These are phyloP conservation scores for Dusona sp. DNA, from an alignment of 2,888 invertebrate species.

Conservation along the genomic window DNA sequence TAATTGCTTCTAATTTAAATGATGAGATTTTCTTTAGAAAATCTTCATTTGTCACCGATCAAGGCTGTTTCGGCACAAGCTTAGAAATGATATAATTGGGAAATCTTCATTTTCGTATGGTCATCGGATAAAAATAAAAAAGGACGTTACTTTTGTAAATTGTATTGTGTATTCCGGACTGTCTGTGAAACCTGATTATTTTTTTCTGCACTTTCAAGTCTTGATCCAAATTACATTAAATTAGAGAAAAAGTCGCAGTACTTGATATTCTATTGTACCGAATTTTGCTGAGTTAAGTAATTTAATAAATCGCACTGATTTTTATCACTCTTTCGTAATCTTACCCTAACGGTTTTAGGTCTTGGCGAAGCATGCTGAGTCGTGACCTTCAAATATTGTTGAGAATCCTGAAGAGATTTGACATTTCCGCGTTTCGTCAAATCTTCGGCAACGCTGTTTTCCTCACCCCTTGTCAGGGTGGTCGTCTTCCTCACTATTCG, in stretches of 20 bases:
- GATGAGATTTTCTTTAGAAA: neutral
- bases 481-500: constrained; percentile 95
- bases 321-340: constrained; percentile 62
- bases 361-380: constrained; percentile 87
- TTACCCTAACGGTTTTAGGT: constrained; percentile 92
- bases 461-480: constrained; percentile 94
- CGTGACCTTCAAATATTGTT: constrained; percentile 80
- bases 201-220: neutral
- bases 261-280: neutral
- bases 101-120: neutral
- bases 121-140: neutral
- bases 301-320: neutral
- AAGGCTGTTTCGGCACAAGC: neutral
- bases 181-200: neutral
- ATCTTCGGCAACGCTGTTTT: constrained; percentile 90
- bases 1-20: too few relatives aligned
- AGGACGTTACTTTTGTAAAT: neutral
- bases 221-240: neutral
- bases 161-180: neutral
- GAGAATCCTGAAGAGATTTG: constrained; percentile 86
- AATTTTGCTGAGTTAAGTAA: neutral
- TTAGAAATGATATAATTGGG: neutral
- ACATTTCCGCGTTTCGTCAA: constrained; percentile 87
- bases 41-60: neutral
- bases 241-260: neutral